Base-by-base conservation (phyloP, 1,140 invertebrate species). In the Antheraea mylitta region DNA sequence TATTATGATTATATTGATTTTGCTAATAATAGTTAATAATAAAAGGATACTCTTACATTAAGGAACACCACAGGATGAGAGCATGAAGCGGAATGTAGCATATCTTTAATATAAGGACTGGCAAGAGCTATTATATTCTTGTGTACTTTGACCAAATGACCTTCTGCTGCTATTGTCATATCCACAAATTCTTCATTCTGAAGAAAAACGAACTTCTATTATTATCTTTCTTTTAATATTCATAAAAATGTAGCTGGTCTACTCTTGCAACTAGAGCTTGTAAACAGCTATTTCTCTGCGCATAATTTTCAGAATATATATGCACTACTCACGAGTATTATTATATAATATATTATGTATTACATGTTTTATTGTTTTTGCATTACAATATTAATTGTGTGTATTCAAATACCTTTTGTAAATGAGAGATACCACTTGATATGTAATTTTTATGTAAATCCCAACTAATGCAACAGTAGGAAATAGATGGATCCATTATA, bases 41-140 rank as follows among this genome's bases (percentile, higher is more conserved):
- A 36, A 36, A 37, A 64, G 16, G 3, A 38, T 38, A 45, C 10
- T 81, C 83, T 85, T 79, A 89, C 89, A 80, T 78, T 85, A 10
- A 91, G 77, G 80, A 96, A 93, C 78, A 97, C 95, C 45, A 96
- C 94, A 78, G 96, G 96, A 92, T 96, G 96, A 79, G 95, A 94
- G 80, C 95, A 96, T 9, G 95, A 94, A 81, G 95, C 95, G 62
- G 95, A 94, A 83, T 94, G 93, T 73, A 96, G 95, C 61, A 97
- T 84, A 68, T 94, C 93, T 85, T 95, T 95, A 72, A 97, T 95
- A 85, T 96, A 96, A 13, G 95, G 94, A 81, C 95, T 96, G 75
- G 96, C 96, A 61, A 96, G 93, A 19, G 94, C 95, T 18, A 96
- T 80, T 64, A 97, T 94, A 76, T 96, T 93, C 86, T 95, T 95